phyloP scores from a whole-genome alignment of 2,113 vertebrate genomes.

The Aphyosemion australe region DNA sequence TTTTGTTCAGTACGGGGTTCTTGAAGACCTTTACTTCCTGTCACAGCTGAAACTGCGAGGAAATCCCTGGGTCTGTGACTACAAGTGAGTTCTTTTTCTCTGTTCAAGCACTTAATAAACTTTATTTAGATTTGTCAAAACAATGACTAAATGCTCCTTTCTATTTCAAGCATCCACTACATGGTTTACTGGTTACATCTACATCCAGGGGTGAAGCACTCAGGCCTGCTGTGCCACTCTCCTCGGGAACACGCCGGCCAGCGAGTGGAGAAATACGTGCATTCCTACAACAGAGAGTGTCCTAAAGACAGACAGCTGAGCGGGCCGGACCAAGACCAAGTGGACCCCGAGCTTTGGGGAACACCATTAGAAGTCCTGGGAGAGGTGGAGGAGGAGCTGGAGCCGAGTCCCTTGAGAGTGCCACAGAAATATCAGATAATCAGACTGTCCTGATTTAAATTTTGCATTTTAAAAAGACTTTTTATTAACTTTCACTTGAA shows the following conservation, averaged over 20 bases:
- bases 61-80: conserved; percentile 74
- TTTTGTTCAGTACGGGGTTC: conserved; percentile 67
- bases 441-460: conserved; percentile 57
- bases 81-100: conserved; percentile 59
- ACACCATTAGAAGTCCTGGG: conserved; percentile 58
- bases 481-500: conserved; percentile 1
- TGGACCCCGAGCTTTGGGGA: conserved; percentile 56
- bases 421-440: conserved; percentile 67
- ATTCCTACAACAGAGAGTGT: conserved; percentile 69
- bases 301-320: conserved; percentile 58
- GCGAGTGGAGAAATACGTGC: conserved; percentile 60
- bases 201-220: conserved; percentile 64
- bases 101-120: neutral
- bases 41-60: conserved; percentile 61
- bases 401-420: conserved; percentile 61
- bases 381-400: conserved; percentile 68
- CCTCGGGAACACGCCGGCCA: conserved; percentile 58
- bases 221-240: conserved; percentile 65
- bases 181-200: conserved; percentile 74
- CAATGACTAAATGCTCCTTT: neutral
- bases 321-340: conserved; percentile 32
- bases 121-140: neutral
- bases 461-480: neutral
- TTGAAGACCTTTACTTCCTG: conserved; percentile 76
- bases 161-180: conserved; percentile 70